Percentiles rank a stretch among this genome's conserved stretches.
Evolutionary conservation across 2,888 invertebrate genomes (phyloP).

Genomic region (Xestia ashworthii): DNA sequence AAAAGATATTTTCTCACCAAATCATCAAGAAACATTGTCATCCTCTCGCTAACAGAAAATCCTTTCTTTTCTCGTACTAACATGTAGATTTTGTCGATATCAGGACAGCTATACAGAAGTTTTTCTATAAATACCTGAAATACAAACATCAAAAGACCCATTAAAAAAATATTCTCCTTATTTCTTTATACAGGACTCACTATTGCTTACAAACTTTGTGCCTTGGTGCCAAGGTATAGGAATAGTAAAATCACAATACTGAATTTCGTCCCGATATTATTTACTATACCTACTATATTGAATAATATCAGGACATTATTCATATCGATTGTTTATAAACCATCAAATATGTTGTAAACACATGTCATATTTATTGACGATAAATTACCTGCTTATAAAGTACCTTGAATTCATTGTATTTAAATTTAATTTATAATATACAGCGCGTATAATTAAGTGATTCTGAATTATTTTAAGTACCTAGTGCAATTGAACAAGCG

Average conservation of each 20-base stretch:
- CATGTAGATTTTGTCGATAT: constrained; percentile 93
- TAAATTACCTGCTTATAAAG: not conserved
- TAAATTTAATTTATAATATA: not conserved
- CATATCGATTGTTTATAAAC: not conserved
- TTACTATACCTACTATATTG: too few relatives aligned
- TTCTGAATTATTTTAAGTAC: not conserved
- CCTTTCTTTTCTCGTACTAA: constrained; percentile 93
- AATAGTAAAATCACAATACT: too few relatives aligned
- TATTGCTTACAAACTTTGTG: too few relatives aligned
- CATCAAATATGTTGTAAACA: not conserved
- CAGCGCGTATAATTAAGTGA: too few relatives aligned
- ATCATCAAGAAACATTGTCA: constrained; percentile 91
- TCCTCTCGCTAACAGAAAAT: constrained; percentile 88
- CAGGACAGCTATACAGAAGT: constrained; percentile 93
- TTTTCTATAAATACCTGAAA: constrained; percentile 93
- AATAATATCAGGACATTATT: too few relatives aligned
- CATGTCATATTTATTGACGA: not conserved
- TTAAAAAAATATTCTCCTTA: not conserved
- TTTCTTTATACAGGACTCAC: too few relatives aligned
- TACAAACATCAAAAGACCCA: rapidly evolving
- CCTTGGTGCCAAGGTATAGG: too few relatives aligned
- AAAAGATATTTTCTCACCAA: constrained; percentile 58
- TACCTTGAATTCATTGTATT: constrained; percentile 1
- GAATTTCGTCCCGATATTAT: too few relatives aligned
- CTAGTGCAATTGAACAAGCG: not conserved